Percentiles rank a stretch among this genome's conserved stretches.
Evolutionary conservation across 2,797 vertebrate genomes (phyloP).

Genomic region (Labroides dimidiatus): DNA sequence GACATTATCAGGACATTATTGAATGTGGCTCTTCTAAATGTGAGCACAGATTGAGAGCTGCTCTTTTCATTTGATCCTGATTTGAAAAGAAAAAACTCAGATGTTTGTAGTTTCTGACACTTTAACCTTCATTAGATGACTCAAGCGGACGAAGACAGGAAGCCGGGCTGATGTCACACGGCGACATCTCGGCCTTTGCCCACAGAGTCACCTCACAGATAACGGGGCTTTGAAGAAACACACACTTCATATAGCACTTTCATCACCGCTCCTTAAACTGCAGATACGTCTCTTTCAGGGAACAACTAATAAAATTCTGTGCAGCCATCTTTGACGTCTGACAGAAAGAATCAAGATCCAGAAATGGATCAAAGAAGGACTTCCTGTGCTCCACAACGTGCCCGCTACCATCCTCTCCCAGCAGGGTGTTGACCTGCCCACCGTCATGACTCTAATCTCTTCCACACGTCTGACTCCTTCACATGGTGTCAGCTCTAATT

Average conservation of each 20-base stretch:
- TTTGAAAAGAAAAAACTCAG: not conserved
- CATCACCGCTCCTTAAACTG: not conserved
- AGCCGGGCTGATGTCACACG: conserved; percentile 5
- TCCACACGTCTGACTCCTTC: conserved; percentile 41
- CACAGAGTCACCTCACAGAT: not conserved
- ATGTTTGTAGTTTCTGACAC: not conserved
- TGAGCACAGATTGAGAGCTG: too few relatives aligned
- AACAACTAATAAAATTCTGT: not conserved
- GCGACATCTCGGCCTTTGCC: not conserved
- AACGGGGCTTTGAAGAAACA: not conserved
- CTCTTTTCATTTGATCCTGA: not conserved
- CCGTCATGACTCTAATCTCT: conserved; percentile 36
- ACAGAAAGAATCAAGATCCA: conserved; percentile 13
- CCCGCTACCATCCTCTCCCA: conserved; percentile 27
- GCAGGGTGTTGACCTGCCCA: conserved; percentile 4
- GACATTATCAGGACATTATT: too few relatives aligned
- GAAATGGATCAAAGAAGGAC: conserved; percentile 26
- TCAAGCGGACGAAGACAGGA: not conserved
- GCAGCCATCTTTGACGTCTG: not conserved
- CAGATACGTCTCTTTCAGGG: not conserved
- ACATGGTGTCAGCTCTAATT: conserved; percentile 55
- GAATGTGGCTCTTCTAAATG: too few relatives aligned
- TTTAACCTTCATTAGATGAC: not conserved
- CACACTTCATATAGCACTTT: not conserved
- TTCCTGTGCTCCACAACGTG: not conserved